Base-by-base conservation (phyloP, 2,797 vertebrate genomes). In the Pristis pectinata region DNA sequence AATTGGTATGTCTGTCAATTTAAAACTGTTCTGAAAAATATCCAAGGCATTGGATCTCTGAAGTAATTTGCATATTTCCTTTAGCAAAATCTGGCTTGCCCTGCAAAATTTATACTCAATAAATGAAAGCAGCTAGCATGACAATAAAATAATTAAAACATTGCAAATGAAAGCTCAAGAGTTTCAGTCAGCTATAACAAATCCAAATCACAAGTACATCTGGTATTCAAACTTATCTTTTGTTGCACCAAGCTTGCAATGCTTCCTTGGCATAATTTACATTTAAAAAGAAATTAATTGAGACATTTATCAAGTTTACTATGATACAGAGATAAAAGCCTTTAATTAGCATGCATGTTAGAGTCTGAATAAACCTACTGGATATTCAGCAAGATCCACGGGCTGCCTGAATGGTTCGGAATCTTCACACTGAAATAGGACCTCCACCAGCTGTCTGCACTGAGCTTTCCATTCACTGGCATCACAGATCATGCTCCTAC, bases 371-470 rank as follows among this genome's bases (percentile, higher is more conserved):
- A 67, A 95, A 96, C 98, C 97, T 97, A 99, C 99, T 89, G 98
- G 98, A 96, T 99, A 99, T 93, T 98, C 98, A 94, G 98, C 96
- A 95, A 98, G 97, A 96, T 99, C 98, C 96, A 99, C 99, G 0
- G 99, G 98, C 95, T 98, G 98, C 82, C 98, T 98, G 96, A 99
- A 99, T 7, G 99, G 99, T 95, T 99, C 99, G 0, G 98, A 99
- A 97, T 99, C 99, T 96, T 99, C 99, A 95, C 99, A 99, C 3
- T 98, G 97, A 95, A 99, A 98, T 96, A 99, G 98, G 96, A 99
- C 98, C 95, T 98, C 97, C 95, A 99, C 96, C 94, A 99, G 96
- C 44, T 96, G 97, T 96, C 98, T 99, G 96, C 98, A 99, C 79
- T 98, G 97, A 2, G 97, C 98, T 96, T 98, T 99, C 99, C 99